Evolutionary conservation across 2,797 vertebrate genomes (phyloP).

Genomic region (Cyprinella venusta): DNA sequence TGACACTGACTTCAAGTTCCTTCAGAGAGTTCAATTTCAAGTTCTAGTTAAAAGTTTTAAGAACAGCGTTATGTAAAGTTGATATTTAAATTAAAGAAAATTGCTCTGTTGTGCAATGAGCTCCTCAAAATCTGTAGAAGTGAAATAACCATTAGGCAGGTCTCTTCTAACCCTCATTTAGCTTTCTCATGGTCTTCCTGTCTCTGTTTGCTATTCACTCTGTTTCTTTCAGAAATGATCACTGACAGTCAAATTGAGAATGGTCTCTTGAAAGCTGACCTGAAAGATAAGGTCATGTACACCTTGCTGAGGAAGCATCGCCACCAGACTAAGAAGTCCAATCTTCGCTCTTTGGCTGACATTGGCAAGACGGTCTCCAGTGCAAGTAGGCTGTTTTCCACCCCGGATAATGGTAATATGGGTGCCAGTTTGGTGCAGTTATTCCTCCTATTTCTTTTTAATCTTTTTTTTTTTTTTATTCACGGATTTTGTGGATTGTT

Average conservation of each 20-base stretch:
- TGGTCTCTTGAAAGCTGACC: slow-evolving; percentile 87
- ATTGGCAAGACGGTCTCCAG: slow-evolving; percentile 98
- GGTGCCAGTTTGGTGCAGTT: slow-evolving; percentile 83
- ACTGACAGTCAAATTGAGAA: slow-evolving; percentile 94
- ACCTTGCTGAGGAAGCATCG: slow-evolving; percentile 94
- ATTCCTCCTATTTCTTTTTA: slow-evolving; percentile 40
- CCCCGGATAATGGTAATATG: slow-evolving; percentile 95
- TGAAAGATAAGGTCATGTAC: slow-evolving; percentile 96
- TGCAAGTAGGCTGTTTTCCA: slow-evolving; percentile 99
- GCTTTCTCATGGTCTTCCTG: neutral
- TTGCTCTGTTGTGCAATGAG: slow-evolving; percentile 10
- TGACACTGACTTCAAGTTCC: slow-evolving; percentile 29
- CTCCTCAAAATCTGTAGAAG: neutral
- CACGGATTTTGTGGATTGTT: neutral
- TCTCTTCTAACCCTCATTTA: neutral
- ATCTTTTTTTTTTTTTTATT: neutral
- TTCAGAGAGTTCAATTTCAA: slow-evolving; percentile 24
- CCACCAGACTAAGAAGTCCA: slow-evolving; percentile 99
- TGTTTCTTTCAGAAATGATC: slow-evolving; percentile 84
- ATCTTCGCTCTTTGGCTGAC: slow-evolving; percentile 95
- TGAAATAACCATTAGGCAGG: neutral
- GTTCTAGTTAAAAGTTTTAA: slow-evolving; percentile 28
- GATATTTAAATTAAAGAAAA: slow-evolving; percentile 8
- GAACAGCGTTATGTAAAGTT: neutral
- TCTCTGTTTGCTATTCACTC: slow-evolving; percentile 12